Percentiles rank a stretch among this genome's conserved stretches.
Conservation (phyloP, 2,888 invertebrate genomes). For the Tinea pellionella region DNA sequence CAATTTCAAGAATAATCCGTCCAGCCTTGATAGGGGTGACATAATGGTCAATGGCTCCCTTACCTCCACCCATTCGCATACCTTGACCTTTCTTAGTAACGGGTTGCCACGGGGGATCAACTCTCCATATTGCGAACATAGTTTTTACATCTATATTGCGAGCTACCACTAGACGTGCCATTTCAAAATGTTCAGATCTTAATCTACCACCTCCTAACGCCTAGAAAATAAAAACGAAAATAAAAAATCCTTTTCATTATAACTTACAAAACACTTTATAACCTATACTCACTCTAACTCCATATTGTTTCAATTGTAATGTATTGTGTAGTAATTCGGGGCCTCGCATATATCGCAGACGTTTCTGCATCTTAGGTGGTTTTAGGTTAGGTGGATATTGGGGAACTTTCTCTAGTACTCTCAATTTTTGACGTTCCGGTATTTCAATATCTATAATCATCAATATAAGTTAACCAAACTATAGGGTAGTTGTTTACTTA, state of each 20-base stretch:
- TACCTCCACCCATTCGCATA: conserved; percentile 95
- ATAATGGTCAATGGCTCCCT: conserved; percentile 94
- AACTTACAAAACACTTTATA: no score
- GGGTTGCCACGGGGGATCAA: conserved; percentile 97
- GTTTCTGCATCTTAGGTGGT: conserved; percentile 88
- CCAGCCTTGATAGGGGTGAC: conserved; percentile 92
- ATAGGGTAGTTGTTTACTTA: neutral
- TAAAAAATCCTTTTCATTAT: no score
- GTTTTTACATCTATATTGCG: conserved; percentile 80
- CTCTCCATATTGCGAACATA: conserved; percentile 95
- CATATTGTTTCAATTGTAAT: conserved; percentile 91
- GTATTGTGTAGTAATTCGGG: conserved; percentile 89
- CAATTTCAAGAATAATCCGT: conserved; percentile 93
- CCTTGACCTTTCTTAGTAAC: conserved; percentile 91
- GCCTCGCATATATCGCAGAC: conserved; percentile 87
- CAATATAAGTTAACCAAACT: neutral
- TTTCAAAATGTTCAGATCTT: conserved; percentile 85
- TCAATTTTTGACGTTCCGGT: conserved; percentile 78
- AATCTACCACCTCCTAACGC: conserved; percentile 87
- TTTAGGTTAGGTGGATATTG: conserved; percentile 73
- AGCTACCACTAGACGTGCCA: conserved; percentile 83
- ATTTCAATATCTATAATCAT: conserved; percentile 75
- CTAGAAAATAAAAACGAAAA: no score
- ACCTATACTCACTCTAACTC: conserved; percentile 84
- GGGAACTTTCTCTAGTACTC: conserved; percentile 79